A percentile compares a stretch with the other conserved stretches of the same genome.
These are phyloP conservation scores for Falco naumanni DNA, from an alignment of 2,797 vertebrate genomes.

Conservation along the genomic window DNA sequence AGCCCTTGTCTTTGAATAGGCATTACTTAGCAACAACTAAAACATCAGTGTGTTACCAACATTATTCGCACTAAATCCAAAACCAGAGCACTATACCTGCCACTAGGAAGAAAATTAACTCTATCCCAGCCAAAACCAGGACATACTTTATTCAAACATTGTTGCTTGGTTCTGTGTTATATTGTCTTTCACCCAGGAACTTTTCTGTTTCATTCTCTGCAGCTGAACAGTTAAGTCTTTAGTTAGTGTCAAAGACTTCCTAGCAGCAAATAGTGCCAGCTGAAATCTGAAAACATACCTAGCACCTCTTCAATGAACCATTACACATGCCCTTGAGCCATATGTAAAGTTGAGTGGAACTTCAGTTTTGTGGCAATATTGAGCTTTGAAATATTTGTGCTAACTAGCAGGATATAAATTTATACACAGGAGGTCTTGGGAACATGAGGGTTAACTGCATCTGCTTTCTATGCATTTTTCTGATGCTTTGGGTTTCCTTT, in stretches of 20 bases:
- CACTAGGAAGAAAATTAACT: too few relatives aligned
- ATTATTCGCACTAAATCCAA: too few relatives aligned
- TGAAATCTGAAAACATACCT: background rate
- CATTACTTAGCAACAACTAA: too few relatives aligned
- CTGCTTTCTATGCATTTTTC: background rate
- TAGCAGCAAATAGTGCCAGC: background rate
- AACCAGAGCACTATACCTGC: too few relatives aligned
- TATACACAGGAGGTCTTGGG: background rate
- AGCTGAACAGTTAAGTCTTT: background rate
- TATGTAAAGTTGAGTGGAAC: background rate
- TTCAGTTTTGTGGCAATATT: background rate
- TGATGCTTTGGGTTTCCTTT: background rate
- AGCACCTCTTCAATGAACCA: background rate
- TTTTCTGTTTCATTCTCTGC: background rate
- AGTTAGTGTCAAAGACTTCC: background rate
- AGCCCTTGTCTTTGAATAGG: too few relatives aligned
- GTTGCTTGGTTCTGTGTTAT: background rate
- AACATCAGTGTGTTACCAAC: too few relatives aligned
- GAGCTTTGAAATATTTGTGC: constrained; percentile 1
- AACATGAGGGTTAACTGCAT: background rate
- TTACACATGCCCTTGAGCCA: background rate
- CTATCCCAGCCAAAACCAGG: too few relatives aligned
- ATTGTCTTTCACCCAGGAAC: background rate
- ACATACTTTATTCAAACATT: background rate
- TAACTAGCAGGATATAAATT: background rate